Evolutionary conservation across 2,888 invertebrate species (phyloP).

Genomic region (Hesperia comma): DNA sequence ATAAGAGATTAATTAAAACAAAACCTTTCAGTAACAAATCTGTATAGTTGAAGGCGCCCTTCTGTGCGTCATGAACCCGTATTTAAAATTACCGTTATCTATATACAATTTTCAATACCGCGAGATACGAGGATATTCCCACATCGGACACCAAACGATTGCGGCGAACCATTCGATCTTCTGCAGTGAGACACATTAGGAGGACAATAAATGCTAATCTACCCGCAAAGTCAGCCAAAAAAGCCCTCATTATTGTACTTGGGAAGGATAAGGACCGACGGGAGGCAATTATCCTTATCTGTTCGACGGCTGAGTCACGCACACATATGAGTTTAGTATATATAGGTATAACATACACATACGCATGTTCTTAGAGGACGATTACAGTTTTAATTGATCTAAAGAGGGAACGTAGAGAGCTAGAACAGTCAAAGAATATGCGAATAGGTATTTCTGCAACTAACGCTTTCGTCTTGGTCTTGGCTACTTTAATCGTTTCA

Average conservation of each 20-base stretch:
- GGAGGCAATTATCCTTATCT: slow-evolving; percentile 36
- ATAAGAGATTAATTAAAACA: no score
- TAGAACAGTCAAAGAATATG: background rate
- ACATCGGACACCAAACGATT: background rate
- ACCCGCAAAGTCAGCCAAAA: slow-evolving; percentile 35
- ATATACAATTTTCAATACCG: no score
- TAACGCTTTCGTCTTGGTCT: no score
- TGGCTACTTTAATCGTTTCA: no score
- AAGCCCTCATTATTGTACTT: slow-evolving; percentile 36
- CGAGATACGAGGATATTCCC: no score
- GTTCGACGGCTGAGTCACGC: slow-evolving; percentile 21
- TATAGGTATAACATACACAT: background rate
- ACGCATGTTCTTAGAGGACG: background rate
- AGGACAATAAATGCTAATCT: slow-evolving; percentile 34
- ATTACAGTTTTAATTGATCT: slow-evolving; percentile 16
- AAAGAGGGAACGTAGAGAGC: background rate
- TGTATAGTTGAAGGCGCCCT: no score
- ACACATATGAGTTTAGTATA: background rate
- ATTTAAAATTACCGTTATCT: no score
- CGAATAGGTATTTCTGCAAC: no score
- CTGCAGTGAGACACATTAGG: background rate
- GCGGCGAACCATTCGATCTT: background rate
- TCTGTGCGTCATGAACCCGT: no score
- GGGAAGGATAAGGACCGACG: slow-evolving; percentile 30
- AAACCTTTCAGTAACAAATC: no score